Evolutionary conservation across 2,888 invertebrate species (phyloP).

Genomic region (Callosobruchus maculatus): DNA sequence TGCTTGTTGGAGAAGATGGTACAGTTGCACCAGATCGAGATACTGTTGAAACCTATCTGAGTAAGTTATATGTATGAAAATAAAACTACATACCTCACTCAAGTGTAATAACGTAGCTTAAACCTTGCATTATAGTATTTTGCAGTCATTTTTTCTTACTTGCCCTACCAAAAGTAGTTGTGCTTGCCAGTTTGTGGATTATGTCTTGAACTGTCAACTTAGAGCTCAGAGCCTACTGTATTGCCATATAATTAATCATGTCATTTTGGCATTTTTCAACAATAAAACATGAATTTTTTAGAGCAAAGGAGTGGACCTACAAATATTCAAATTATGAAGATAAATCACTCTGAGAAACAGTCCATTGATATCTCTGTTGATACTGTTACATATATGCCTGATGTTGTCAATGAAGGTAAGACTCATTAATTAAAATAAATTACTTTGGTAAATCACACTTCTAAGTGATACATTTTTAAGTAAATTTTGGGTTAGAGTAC

Average conservation of each 20-base stretch:
- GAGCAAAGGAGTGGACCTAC: slow-evolving; percentile 40
- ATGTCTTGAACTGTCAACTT: background rate
- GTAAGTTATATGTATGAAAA: slow-evolving; percentile 53
- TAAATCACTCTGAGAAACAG: slow-evolving; percentile 43
- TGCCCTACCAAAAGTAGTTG: too few species aligned
- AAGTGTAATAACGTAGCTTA: too few species aligned
- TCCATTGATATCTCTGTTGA: slow-evolving; percentile 49
- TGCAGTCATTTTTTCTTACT: too few species aligned
- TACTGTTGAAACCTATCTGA: slow-evolving; percentile 73
- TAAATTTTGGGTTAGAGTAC: too few species aligned
- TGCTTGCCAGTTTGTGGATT: too few species aligned
- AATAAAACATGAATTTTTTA: slow-evolving; percentile 23
- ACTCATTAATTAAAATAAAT: too few species aligned
- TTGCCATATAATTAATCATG: background rate
- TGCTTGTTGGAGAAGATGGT: slow-evolving; percentile 85
- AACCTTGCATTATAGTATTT: too few species aligned
- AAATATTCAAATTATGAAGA: slow-evolving; percentile 44
- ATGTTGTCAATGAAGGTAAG: slow-evolving; percentile 25
- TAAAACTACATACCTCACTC: too few species aligned
- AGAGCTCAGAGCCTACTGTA: background rate
- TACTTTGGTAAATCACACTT: too few species aligned
- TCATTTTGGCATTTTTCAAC: background rate
- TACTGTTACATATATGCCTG: slow-evolving; percentile 46
- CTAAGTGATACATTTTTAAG: too few species aligned
- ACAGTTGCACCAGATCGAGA: slow-evolving; percentile 77